Conservation (phyloP, 2,113 vertebrate species). For the Oriolus oriolus region DNA sequence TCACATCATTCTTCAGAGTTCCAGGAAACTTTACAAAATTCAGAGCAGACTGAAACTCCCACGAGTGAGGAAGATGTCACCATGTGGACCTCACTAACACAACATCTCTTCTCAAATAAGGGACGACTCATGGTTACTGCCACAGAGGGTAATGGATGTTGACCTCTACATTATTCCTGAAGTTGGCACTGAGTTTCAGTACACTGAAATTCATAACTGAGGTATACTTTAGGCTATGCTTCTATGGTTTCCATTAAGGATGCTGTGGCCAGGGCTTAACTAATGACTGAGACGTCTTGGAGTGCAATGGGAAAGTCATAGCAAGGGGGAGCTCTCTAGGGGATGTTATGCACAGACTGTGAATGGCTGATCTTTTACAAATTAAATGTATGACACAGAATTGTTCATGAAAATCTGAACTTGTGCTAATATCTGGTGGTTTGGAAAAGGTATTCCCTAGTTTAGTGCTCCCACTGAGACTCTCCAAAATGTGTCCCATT, state of each 20-base stretch:
- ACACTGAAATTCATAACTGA: not conserved
- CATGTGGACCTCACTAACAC: not conserved
- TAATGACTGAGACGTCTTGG: not conserved
- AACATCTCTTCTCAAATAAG: not conserved
- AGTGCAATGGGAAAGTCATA: not conserved
- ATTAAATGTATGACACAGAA: not conserved
- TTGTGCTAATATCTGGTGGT: fast-evolving
- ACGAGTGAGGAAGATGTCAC: not conserved
- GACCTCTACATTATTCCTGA: not conserved
- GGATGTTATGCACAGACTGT: not conserved
- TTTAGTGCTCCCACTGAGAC: not conserved
- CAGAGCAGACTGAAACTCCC: not conserved
- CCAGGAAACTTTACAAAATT: not conserved
- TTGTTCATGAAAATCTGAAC: not conserved
- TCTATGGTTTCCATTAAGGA: not conserved
- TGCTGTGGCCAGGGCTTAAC: not conserved
- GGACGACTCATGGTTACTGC: not conserved
- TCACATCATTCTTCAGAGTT: not conserved
- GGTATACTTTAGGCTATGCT: not conserved
- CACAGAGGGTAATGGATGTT: not conserved
- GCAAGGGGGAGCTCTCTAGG: not conserved
- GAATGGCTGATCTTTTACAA: not conserved
- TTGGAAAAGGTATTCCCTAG: not conserved
- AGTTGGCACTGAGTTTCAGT: not conserved
- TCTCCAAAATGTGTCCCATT: not conserved